Conservation (phyloP, 1,140 invertebrate genomes). For the Dryas iulia region DNA sequence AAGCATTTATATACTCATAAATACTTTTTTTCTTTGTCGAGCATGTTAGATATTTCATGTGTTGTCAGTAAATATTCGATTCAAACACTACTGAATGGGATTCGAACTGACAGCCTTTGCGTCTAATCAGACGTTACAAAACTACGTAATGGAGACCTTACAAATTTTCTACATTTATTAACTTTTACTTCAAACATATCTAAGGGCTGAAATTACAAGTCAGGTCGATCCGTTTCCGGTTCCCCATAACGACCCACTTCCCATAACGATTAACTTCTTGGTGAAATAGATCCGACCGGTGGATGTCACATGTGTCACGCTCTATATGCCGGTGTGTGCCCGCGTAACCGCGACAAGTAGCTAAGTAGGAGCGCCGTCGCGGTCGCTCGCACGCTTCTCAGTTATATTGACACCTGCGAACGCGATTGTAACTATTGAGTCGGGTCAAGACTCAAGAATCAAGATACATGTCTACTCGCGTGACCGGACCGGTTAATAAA, state of each 20-base stretch:
- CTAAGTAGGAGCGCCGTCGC: slow-evolving; percentile 32
- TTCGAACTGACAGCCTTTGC: too few species aligned
- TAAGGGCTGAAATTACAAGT: too few species aligned
- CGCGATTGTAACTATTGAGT: slow-evolving; percentile 11
- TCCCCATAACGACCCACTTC: background rate
- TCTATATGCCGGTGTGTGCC: slow-evolving; percentile 33
- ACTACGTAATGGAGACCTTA: too few species aligned
- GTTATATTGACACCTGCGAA: slow-evolving; percentile 16
- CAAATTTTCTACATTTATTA: too few species aligned
- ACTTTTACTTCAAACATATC: too few species aligned
- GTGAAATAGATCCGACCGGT: slow-evolving; percentile 30
- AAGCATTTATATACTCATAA: too few species aligned
- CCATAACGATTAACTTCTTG: background rate
- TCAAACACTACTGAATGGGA: too few species aligned
- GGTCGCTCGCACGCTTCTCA: slow-evolving; percentile 27
- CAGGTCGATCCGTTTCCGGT: background rate
- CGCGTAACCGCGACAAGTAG: slow-evolving; percentile 23
- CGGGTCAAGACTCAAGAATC: slow-evolving; percentile 20
- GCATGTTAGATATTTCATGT: too few species aligned
- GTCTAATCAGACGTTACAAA: too few species aligned
- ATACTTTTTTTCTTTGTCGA: too few species aligned
- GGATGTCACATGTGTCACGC: slow-evolving; percentile 32
- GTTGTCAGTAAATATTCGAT: too few species aligned
- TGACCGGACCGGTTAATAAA: slow-evolving; percentile 2
- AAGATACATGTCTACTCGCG: background rate